These are phyloP conservation scores for Rhabdornis inornatus DNA, from an alignment of 2,113 vertebrate genomes.

Conservation along the genomic window DNA sequence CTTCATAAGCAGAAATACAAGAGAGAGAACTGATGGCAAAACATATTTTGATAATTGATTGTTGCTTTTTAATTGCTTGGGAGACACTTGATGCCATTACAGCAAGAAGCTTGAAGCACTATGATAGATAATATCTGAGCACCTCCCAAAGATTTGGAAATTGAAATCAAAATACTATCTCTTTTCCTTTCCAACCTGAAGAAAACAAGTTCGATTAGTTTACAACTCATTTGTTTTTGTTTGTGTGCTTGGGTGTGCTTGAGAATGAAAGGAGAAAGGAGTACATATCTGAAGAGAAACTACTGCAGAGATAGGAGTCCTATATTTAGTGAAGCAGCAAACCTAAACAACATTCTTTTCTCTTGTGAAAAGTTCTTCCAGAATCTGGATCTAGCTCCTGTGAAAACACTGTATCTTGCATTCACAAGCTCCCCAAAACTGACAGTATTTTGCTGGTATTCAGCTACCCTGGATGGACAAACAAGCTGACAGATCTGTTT, in stretches of 20 bases:
- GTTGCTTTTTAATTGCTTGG: conserved; percentile 12
- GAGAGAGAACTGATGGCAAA: neutral
- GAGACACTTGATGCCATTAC: neutral
- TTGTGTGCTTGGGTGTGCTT: conserved; percentile 30
- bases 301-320: neutral
- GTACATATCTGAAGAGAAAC: neutral
- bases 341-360: conserved; percentile 39
- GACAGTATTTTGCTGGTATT: neutral
- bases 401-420: neutral
- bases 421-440: neutral
- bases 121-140: conserved; percentile 48
- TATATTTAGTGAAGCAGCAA: conserved; percentile 19
- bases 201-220: conserved; percentile 57
- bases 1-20: neutral
- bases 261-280: neutral
- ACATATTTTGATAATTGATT: neutral
- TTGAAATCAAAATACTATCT: conserved; percentile 49
- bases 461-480: neutral
- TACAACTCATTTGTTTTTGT: conserved; percentile 39
- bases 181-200: conserved; percentile 31
- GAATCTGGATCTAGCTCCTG: neutral
- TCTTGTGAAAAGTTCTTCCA: conserved; percentile 15
- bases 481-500: neutral
- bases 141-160: conserved; percentile 63
- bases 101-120: neutral